phyloP scores from a whole-genome alignment of 2,888 invertebrate species.

The Acanthococcus lagerstroemiae region DNA sequence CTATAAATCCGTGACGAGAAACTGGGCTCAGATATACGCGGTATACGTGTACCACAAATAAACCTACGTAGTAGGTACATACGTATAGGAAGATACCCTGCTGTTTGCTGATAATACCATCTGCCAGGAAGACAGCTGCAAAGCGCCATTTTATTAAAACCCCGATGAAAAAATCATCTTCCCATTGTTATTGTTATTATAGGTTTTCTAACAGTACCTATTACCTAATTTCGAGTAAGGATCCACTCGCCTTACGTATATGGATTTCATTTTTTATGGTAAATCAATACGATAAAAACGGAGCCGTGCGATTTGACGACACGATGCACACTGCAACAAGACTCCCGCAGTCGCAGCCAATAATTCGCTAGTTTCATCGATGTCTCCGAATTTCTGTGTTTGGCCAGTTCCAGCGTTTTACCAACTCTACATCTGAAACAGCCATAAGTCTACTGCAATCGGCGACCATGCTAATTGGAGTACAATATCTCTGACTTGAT shows the following conservation, averaged over 20 bases:
- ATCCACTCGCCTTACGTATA: neutral
- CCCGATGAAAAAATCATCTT: constrained; percentile 20
- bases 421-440: too few species aligned
- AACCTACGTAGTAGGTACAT: neutral
- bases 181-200: constrained; percentile 20
- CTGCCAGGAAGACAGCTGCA: constrained; percentile 28
- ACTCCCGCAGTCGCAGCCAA: too few species aligned
- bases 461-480: too few species aligned
- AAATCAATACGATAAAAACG: too few species aligned
- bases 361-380: too few species aligned
- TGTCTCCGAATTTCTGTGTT: too few species aligned
- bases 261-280: too few species aligned
- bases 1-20: neutral
- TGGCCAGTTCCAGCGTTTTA: too few species aligned
- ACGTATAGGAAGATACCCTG: constrained; percentile 1
- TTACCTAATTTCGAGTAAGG: neutral
- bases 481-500: too few species aligned
- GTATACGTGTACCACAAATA: neutral
- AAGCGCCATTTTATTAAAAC: constrained; percentile 21
- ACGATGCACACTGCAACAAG: too few species aligned
- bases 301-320: too few species aligned
- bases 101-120: constrained; percentile 25
- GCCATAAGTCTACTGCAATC: too few species aligned
- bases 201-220: constrained; percentile 5
- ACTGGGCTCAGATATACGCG: neutral